Evolutionary conservation across 2,797 vertebrate genomes (phyloP).

Genomic region (Cuculus canorus): DNA sequence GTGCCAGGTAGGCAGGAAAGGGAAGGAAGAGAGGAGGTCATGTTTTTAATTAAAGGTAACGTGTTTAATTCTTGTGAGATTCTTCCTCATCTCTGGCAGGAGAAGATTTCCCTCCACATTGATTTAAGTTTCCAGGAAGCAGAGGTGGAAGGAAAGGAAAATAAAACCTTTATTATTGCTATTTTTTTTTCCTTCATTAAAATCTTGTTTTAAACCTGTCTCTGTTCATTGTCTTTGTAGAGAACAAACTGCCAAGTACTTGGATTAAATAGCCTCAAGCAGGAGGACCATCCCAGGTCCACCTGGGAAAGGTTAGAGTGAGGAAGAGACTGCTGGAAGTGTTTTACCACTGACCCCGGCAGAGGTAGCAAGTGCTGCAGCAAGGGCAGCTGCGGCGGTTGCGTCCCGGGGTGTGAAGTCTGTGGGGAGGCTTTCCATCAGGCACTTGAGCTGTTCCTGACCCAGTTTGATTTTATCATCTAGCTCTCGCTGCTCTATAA

Average conservation of each 20-base stretch:
- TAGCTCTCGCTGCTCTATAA: constrained; percentile 91
- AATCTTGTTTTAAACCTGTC: constrained; percentile 27
- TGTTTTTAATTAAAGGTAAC: constrained; percentile 23
- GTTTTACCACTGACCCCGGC: constrained; percentile 16
- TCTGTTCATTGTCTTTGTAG: neutral
- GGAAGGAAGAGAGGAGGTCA: constrained; percentile 19
- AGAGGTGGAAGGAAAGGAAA: constrained; percentile 32
- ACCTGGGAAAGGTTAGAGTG: constrained; percentile 78
- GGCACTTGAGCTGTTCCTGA: constrained; percentile 87
- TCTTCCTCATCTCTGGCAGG: constrained; percentile 6
- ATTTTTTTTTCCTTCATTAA: constrained; percentile 35
- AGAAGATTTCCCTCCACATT: neutral
- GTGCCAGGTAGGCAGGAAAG: constrained; percentile 9
- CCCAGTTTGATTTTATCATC: constrained; percentile 90
- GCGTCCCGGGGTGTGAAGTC: constrained; percentile 71
- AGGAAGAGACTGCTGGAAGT: constrained; percentile 74
- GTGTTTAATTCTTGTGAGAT: neutral
- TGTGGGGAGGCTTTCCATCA: constrained; percentile 84
- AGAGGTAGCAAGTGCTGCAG: constrained; percentile 53
- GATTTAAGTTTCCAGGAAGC: constrained; percentile 8
- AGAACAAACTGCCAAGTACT: neutral
- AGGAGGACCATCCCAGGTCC: neutral
- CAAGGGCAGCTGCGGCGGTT: constrained; percentile 55
- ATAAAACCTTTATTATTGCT: constrained; percentile 35
- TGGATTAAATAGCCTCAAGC: constrained; percentile 35